Conservation (phyloP, 2,888 invertebrate species). For the Girardia tigrina region DNA sequence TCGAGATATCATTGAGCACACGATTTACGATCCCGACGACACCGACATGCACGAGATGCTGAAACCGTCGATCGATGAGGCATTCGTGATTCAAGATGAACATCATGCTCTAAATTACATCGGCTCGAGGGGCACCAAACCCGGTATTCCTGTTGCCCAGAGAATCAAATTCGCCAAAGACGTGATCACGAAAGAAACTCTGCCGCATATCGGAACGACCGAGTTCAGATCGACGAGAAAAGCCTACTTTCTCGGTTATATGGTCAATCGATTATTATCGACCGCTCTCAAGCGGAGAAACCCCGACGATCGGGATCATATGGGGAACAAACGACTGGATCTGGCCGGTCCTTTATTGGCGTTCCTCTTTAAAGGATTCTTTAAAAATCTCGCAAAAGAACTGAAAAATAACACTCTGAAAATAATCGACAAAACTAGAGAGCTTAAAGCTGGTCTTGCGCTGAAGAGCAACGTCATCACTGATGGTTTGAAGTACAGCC, state of each 20-base stretch:
- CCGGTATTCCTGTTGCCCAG: constrained; percentile 95
- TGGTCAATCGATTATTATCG: constrained; percentile 87
- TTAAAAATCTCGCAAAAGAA: constrained; percentile 87
- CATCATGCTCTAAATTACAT: constrained; percentile 96
- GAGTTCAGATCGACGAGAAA: constrained; percentile 99
- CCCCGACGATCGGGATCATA: constrained; percentile 97
- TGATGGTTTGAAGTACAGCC: constrained; percentile 85
- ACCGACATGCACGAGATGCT: constrained; percentile 99
- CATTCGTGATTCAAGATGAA: constrained; percentile 92
- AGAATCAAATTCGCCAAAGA: constrained; percentile 97
- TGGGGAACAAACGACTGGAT: constrained; percentile 93
- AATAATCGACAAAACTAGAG: constrained; percentile 93
- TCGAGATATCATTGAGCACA: constrained; percentile 93
- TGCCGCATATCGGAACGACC: constrained; percentile 95
- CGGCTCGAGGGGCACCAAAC: constrained; percentile 84
- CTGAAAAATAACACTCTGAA: constrained; percentile 92
- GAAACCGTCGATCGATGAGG: constrained; percentile 95
- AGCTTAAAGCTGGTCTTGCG: constrained; percentile 86
- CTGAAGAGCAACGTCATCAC: constrained; percentile 95
- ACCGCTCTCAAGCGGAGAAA: constrained; percentile 79
- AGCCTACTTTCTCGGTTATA: constrained; percentile 92
- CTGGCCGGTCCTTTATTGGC: constrained; percentile 89
- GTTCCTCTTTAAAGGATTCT: constrained; percentile 84
- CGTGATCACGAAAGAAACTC: constrained; percentile 98
- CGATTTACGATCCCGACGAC: constrained; percentile 98